phyloP scores from a whole-genome alignment of 2,797 vertebrate genomes.

The Danio kyathit region DNA sequence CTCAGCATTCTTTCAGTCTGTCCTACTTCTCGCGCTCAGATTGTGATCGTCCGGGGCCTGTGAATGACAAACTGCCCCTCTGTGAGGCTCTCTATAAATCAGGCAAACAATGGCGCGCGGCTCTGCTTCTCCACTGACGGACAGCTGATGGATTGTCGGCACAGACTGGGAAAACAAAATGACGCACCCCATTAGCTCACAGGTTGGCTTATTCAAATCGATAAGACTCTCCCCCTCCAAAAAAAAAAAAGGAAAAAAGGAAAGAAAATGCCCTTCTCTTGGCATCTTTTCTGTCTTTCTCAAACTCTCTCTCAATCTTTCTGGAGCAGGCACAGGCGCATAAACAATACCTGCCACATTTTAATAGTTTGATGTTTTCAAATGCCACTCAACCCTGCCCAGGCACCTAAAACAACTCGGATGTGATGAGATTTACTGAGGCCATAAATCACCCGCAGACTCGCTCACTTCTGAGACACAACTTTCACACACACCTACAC shows the following conservation, averaged over 20 bases:
- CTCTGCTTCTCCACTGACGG: conserved; percentile 75
- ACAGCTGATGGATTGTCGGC: conserved; percentile 82
- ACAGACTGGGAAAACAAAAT: conserved; percentile 75
- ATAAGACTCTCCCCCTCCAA: conserved; percentile 66
- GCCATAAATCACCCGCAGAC: conserved; percentile 41
- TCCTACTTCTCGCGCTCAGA: conserved; percentile 44
- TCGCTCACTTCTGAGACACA: conserved; percentile 33
- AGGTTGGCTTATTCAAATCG: conserved; percentile 77
- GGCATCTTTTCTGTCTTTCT: conserved; percentile 3
- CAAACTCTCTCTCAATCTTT: conserved; percentile 32
- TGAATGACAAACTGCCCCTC: conserved; percentile 80
- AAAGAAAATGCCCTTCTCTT: conserved; percentile 53
- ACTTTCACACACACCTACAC: background rate
- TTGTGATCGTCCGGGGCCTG: conserved; percentile 62
- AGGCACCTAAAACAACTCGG: conserved; percentile 37
- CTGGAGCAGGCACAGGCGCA: conserved; percentile 31
- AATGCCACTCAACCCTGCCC: conserved; percentile 40
- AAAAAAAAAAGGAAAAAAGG: too few relatives aligned
- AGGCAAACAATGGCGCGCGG: conserved; percentile 72
- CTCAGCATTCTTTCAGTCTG: background rate
- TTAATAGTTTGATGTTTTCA: conserved; percentile 55
- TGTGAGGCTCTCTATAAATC: conserved; percentile 85
- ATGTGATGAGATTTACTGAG: conserved; percentile 37
- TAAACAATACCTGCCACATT: conserved; percentile 51
- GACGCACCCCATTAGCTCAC: conserved; percentile 75